Base-by-base conservation (phyloP, 2,888 invertebrate genomes). In the Tyria jacobaeae region DNA sequence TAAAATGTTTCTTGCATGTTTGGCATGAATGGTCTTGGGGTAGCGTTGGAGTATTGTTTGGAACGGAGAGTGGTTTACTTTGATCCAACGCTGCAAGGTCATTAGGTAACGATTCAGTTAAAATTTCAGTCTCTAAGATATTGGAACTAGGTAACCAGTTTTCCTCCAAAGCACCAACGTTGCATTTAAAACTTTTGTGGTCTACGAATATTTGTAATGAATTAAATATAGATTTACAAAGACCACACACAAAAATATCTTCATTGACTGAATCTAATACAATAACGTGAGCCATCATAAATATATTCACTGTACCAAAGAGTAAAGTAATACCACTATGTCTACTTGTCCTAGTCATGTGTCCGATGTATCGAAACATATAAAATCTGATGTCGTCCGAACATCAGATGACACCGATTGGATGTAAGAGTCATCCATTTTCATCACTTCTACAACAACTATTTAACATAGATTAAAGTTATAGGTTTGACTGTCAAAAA, bases 181-280 rank as follows among this genome's bases (percentile, higher is more conserved):
- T 62, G 73, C 84, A 83, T 62, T 90, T 88, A 39, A 88, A 86
- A 60, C 90, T 91, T 85, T 96, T 96, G 84, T 96, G 96, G 52
- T 90, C 84, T 60, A 96, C 82, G 83, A 96, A 96, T 61, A 92
- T 76, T 60, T 94, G 84, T 66, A 96, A 85, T 0, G 95, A 94
- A 50, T 94, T 94, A 79, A 95, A 96, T 75, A 95, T 95, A 66
- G 94, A 94, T 85, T 96, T 96, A 82, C 96, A 96, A 80, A 94
- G 91, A 34, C 96, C 96, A 87, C 96, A 96, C 70, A 96, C 95
- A 84, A 96, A 96, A 62, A 96, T 89, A 86, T 96, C 96, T 75
- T 96, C 95, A 62, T 96, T 79, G 41, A 83, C 54, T 31, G 84
- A 78, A 73, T 88, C 84, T 35, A 87, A 61, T 24, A 87, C 78